Percentiles rank a stretch among this genome's conserved stretches.
phyloP scores from a whole-genome alignment of 2,797 vertebrate genomes.

The Gastrophryne carolinensis region DNA sequence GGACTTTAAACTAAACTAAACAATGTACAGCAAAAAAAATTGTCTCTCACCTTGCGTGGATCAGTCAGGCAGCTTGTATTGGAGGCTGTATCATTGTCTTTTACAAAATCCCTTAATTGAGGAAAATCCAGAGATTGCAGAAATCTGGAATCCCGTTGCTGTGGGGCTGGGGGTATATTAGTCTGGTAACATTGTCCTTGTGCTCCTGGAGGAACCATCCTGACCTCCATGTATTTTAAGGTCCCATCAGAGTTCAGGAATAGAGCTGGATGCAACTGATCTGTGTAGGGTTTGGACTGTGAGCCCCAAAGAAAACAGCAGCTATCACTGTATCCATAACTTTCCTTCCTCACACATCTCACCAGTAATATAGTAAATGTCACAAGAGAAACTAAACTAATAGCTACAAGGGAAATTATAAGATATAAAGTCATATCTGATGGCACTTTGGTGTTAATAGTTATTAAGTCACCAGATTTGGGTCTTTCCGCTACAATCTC shows the following conservation, averaged over 20 bases:
- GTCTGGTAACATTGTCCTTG: slow-evolving; percentile 86
- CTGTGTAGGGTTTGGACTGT: slow-evolving; percentile 73
- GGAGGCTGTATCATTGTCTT: not conserved
- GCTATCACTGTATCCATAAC: not conserved
- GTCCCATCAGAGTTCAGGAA: slow-evolving; percentile 81
- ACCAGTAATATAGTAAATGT: slow-evolving; percentile 30
- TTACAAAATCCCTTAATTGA: slow-evolving; percentile 30
- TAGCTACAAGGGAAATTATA: slow-evolving; percentile 19
- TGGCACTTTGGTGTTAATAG: slow-evolving; percentile 2
- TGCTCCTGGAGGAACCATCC: slow-evolving; percentile 73
- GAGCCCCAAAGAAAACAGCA: slow-evolving; percentile 1
- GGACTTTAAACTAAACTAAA: too few relatives aligned
- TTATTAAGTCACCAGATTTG: not conserved
- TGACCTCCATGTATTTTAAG: slow-evolving; percentile 71
- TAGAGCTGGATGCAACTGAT: slow-evolving; percentile 82
- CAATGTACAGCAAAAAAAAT: not conserved
- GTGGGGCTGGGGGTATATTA: slow-evolving; percentile 87
- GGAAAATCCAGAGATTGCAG: slow-evolving; percentile 11
- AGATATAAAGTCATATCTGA: slow-evolving; percentile 34
- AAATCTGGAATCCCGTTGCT: slow-evolving; percentile 58
- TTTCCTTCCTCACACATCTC: slow-evolving; percentile 16
- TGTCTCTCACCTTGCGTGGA: not conserved
- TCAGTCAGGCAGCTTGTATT: not conserved
- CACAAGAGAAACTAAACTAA: slow-evolving; percentile 26
- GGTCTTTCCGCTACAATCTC: not conserved